phyloP scores from a whole-genome alignment of 2,113 vertebrate species.

The Ivindomyrus marchei region DNA sequence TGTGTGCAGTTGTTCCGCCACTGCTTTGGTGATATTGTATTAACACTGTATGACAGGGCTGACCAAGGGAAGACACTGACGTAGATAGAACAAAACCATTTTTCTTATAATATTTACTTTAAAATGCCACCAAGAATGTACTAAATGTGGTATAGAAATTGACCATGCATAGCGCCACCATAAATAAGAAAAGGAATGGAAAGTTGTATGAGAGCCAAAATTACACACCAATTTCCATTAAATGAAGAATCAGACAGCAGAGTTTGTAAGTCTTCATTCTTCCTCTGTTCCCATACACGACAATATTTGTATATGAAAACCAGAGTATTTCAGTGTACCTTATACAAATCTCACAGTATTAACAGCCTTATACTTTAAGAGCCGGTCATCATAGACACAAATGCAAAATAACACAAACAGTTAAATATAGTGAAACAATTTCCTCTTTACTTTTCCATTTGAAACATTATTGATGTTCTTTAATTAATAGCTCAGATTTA shows the following conservation, averaged over 20 bases:
- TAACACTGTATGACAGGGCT: not conserved
- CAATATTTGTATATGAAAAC: not conserved
- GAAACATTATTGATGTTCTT: not conserved
- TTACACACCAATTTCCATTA: not conserved
- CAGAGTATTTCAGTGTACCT: not conserved
- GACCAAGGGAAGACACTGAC: not conserved
- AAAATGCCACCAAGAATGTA: not conserved
- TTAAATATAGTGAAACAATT: not conserved
- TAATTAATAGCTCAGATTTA: not conserved
- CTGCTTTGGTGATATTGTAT: not conserved
- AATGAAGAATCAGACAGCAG: not conserved
- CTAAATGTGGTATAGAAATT: not conserved
- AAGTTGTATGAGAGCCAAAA: not conserved
- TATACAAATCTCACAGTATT: not conserved
- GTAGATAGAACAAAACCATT: not conserved
- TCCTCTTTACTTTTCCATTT: not conserved
- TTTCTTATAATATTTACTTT: not conserved
- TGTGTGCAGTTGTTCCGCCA: no score
- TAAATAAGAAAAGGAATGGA: not conserved
- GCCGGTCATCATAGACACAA: not conserved
- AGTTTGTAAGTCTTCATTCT: not conserved
- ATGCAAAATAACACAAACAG: not conserved
- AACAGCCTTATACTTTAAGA: not conserved
- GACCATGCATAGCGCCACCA: not conserved
- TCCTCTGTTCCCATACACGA: not conserved